Percentiles rank a stretch among this genome's conserved stretches.
Evolutionary conservation across 2,888 invertebrate genomes (phyloP).

Genomic region (Notocelia uddmanniana): DNA sequence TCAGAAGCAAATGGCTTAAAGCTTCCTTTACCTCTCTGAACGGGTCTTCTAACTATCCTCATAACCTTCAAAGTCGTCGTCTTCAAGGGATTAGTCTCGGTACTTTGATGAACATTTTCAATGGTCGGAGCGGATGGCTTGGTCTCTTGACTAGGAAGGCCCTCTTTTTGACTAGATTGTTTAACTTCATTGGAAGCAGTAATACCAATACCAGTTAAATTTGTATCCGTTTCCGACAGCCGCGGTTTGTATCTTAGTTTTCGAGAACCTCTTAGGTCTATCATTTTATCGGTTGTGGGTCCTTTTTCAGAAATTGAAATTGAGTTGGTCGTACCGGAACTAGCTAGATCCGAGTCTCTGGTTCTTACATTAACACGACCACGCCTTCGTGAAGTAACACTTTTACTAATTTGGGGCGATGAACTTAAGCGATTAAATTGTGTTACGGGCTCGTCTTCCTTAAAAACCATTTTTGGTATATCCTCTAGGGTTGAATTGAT

Average conservation of each 20-base stretch:
- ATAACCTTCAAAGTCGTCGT: conserved; percentile 66
- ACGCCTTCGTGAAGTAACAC: conserved; percentile 57
- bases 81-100: conserved; percentile 62
- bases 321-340: conserved; percentile 74
- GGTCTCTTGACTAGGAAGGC: conserved; percentile 71
- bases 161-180: conserved; percentile 76
- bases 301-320: conserved; percentile 68
- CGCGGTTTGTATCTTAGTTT: conserved; percentile 74
- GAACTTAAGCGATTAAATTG: conserved; percentile 69
- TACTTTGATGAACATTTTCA: conserved; percentile 63
- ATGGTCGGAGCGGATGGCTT: conserved; percentile 56
- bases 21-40: conserved; percentile 63
- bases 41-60: conserved; percentile 69
- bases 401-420: conserved; percentile 62
- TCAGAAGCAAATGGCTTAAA: conserved; percentile 58
- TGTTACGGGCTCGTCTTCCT: conserved; percentile 57
- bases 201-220: conserved; percentile 74
- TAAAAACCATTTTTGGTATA: conserved; percentile 61
- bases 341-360: conserved; percentile 64
- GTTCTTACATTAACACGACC: conserved; percentile 66
- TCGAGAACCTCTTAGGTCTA: conserved; percentile 67
- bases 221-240: conserved; percentile 72
- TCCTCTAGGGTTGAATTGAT: conserved; percentile 66
- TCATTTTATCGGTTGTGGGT: conserved; percentile 67
- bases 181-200: conserved; percentile 63